Conservation (phyloP, 2,797 vertebrate species). For the Yasuhikotakia modesta region DNA sequence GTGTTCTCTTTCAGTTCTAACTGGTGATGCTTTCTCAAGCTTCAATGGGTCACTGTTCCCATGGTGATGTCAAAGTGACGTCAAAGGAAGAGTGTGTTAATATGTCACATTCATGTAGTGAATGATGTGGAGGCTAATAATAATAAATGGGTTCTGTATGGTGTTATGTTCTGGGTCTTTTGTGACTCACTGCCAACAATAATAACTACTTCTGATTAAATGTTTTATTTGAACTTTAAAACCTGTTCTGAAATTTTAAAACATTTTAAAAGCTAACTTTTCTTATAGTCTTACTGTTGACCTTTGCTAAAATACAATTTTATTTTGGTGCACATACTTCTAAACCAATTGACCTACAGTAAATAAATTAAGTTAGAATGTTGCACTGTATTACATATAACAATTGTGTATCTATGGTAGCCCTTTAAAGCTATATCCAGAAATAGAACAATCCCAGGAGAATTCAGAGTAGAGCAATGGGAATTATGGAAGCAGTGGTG, state of each 20-base stretch:
- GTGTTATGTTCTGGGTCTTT: not conserved
- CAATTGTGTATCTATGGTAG: not conserved
- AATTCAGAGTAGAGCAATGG: not conserved
- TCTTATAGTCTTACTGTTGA: not conserved
- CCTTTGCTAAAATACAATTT: not conserved
- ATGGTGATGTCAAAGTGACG: slow-evolving; percentile 11
- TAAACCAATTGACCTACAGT: not conserved
- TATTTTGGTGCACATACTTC: too few relatives aligned
- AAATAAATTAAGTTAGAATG: not conserved
- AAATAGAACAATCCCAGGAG: not conserved
- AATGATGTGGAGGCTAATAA: not conserved
- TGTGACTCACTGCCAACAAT: not conserved
- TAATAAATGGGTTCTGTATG: not conserved
- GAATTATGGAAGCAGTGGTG: not conserved
- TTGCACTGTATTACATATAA: not conserved
- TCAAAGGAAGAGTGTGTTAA: slow-evolving; percentile 1
- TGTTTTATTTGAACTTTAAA: not conserved
- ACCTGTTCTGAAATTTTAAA: too few relatives aligned
- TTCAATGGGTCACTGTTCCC: not conserved
- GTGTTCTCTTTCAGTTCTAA: not conserved
- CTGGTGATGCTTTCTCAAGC: not conserved
- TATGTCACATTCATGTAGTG: not conserved
- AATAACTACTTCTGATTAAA: not conserved
- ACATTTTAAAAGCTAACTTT: not conserved
- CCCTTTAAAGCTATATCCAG: not conserved